Percentiles rank a stretch among this genome's conserved stretches.
These are phyloP conservation scores for Microcaecilia unicolor DNA, from an alignment of 2,797 vertebrate species.

Conservation along the genomic window DNA sequence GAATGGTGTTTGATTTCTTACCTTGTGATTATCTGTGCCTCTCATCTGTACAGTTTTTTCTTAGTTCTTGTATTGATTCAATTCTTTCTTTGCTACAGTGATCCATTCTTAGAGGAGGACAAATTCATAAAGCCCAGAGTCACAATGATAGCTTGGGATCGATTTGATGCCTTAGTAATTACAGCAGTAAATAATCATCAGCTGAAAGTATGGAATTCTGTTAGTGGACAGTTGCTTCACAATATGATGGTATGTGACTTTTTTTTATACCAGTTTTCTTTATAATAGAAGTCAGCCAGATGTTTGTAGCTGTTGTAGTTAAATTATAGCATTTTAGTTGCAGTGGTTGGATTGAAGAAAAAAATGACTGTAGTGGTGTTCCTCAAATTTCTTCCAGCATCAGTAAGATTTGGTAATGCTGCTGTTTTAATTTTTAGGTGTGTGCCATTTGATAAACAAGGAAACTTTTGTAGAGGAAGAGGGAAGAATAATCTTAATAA, in stretches of 20 bases:
- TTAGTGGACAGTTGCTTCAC: constrained; percentile 85
- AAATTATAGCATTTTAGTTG: background rate
- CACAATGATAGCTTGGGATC: constrained; percentile 96
- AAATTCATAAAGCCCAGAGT: constrained; percentile 92
- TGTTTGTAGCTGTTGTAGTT: background rate
- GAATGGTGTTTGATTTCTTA: too few relatives aligned
- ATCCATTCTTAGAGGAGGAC: constrained; percentile 66
- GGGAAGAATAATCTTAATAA: too few relatives aligned
- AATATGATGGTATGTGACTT: constrained; percentile 72
- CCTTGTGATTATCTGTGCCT: too few relatives aligned
- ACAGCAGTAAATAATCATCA: constrained; percentile 93
- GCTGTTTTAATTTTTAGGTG: too few relatives aligned
- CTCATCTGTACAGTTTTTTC: too few relatives aligned
- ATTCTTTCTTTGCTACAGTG: constrained; percentile 36
- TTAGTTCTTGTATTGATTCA: background rate
- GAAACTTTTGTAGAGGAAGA: too few relatives aligned
- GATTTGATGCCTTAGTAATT: constrained; percentile 82
- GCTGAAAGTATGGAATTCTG: constrained; percentile 95
- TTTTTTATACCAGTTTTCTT: too few relatives aligned
- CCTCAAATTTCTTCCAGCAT: background rate
- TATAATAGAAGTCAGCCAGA: too few relatives aligned
- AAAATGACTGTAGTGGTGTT: background rate
- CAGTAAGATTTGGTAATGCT: too few relatives aligned
- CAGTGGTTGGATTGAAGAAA: background rate
- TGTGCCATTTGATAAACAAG: too few relatives aligned